Evolutionary conservation across 2,113 vertebrate genomes (phyloP).

Genomic region (Paradisaea rubra): DNA sequence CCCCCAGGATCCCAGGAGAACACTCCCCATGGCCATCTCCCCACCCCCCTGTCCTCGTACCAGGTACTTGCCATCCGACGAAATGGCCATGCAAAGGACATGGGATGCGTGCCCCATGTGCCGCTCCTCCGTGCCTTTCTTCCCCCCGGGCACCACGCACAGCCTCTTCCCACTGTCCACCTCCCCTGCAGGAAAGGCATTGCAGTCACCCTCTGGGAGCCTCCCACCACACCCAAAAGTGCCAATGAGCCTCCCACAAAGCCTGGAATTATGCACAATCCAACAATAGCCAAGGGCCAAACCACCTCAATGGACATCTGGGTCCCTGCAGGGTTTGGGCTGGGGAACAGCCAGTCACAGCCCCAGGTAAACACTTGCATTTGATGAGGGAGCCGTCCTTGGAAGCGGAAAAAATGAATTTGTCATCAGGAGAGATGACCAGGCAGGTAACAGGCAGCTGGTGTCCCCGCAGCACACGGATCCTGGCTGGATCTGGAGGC

Average conservation of each 20-base stretch:
- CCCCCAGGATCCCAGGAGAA: not conserved
- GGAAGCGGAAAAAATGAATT: conserved; percentile 84
- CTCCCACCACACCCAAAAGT: not conserved
- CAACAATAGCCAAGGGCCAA: not conserved
- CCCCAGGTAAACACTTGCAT: conserved; percentile 74
- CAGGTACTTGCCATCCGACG: conserved; percentile 91
- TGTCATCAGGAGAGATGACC: conserved; percentile 85
- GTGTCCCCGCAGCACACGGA: conserved; percentile 86
- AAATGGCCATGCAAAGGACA: conserved; percentile 89
- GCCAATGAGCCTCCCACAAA: accelerated
- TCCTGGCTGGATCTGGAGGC: conserved; percentile 75
- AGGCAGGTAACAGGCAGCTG: conserved; percentile 90
- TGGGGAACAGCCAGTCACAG: not conserved
- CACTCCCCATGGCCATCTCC: not conserved
- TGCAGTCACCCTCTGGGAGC: not conserved
- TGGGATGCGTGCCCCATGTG: conserved; percentile 83
- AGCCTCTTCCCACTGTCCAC: conserved; percentile 85
- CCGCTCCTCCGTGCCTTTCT: conserved; percentile 77
- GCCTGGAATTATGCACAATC: not conserved
- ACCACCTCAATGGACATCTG: not conserved
- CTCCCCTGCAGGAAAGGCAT: conserved; percentile 75
- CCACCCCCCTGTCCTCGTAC: conserved; percentile 54
- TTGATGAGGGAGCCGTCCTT: conserved; percentile 96
- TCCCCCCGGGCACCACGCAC: conserved; percentile 78
- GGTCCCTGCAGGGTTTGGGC: too few relatives aligned